Conservation (phyloP, 2,113 vertebrate species). For the Peromyscus maniculatus region DNA sequence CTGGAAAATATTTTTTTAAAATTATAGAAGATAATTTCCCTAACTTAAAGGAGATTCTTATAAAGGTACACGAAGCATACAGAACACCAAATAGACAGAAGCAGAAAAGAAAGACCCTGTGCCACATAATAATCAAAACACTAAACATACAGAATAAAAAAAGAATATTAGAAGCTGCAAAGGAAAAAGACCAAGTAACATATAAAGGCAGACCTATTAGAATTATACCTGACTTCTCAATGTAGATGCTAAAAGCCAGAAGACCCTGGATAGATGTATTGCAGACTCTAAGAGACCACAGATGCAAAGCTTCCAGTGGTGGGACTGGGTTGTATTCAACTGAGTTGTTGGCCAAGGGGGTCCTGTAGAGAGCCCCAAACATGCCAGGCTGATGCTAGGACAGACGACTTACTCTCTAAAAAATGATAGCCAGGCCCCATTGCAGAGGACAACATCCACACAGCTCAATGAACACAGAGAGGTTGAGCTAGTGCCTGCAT, state of each 20-base stretch:
- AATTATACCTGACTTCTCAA: neutral
- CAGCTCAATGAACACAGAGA: neutral
- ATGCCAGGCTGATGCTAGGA: neutral
- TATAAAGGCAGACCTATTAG: neutral
- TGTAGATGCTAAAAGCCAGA: neutral
- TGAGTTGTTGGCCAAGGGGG: neutral
- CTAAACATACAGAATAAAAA: neutral
- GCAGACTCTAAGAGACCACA: too few species aligned
- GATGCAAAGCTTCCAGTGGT: neutral
- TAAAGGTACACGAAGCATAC: neutral
- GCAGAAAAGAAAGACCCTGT: neutral
- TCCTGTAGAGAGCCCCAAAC: neutral
- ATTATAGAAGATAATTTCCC: neutral
- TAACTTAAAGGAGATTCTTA: neutral
- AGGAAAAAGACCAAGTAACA: neutral
- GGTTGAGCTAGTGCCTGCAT: neutral
- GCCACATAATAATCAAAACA: neutral
- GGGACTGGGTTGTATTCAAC: neutral
- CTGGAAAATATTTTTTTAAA: neutral
- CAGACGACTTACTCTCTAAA: neutral
- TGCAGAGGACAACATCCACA: neutral
- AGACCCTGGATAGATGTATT: neutral
- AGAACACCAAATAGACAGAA: neutral
- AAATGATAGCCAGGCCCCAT: neutral
- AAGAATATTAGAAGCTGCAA: neutral